Conservation (phyloP, 2,113 vertebrate species). For the Gobio gobio region DNA sequence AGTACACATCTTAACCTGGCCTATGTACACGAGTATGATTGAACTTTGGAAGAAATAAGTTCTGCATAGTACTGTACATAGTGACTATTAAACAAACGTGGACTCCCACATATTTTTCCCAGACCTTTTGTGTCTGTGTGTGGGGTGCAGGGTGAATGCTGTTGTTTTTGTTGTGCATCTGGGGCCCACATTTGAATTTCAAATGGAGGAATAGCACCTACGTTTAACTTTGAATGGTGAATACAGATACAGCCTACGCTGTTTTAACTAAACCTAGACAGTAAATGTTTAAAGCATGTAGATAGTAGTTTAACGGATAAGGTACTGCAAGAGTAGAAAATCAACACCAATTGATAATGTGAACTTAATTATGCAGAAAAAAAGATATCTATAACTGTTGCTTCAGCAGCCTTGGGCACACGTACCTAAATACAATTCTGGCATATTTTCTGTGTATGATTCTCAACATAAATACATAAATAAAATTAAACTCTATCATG, state of each 20-base stretch:
- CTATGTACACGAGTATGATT: not conserved
- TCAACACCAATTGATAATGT: not conserved
- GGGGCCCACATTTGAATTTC: slow-evolving; percentile 65
- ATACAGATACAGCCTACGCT: slow-evolving; percentile 58
- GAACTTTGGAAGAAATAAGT: slow-evolving; percentile 44
- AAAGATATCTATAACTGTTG: not conserved
- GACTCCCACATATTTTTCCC: slow-evolving; percentile 78
- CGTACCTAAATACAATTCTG: not conserved
- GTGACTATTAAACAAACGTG: slow-evolving; percentile 67
- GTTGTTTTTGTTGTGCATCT: slow-evolving; percentile 63
- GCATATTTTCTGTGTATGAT: slow-evolving; percentile 7
- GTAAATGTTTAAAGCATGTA: slow-evolving; percentile 11
- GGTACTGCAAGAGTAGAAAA: slow-evolving; percentile 8
- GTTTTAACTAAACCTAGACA: slow-evolving; percentile 56
- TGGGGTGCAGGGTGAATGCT: slow-evolving; percentile 39
- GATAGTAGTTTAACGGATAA: slow-evolving; percentile 31
- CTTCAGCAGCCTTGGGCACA: not conserved
- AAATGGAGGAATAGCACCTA: slow-evolving; percentile 64
- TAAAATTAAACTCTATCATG: not conserved
- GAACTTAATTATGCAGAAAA: not conserved
- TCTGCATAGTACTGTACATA: slow-evolving; percentile 25
- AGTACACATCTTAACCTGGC: not conserved
- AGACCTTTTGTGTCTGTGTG: slow-evolving; percentile 55
- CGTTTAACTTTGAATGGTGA: slow-evolving; percentile 62
- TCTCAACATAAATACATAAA: not conserved